Conservation (phyloP, 1,140 invertebrate species). For the Phthorimaea operculella region DNA sequence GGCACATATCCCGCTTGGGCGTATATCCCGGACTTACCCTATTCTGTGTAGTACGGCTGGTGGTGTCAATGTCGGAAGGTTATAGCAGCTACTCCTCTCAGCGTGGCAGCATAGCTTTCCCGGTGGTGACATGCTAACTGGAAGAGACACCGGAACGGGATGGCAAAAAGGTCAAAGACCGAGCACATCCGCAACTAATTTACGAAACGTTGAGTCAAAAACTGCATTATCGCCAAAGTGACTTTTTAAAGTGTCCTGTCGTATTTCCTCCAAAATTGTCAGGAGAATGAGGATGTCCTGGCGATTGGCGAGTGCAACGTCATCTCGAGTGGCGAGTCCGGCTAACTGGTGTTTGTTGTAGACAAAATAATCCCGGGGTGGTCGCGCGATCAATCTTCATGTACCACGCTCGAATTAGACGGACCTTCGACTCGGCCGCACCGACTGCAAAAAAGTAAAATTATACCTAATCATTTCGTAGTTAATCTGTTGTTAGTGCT, state of each 20-base stretch:
- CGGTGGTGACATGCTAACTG: too few species aligned
- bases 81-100: too few species aligned
- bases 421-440: conserved; percentile 18
- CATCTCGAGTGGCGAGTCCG: conserved; percentile 17
- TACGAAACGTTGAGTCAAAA: neutral
- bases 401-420: conserved; percentile 35
- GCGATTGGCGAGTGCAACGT: conserved; percentile 18
- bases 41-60: too few species aligned
- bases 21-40: too few species aligned
- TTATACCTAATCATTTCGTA: conserved; percentile 10
- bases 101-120: too few species aligned
- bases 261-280: neutral
- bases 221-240: neutral
- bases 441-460: conserved; percentile 15
- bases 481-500: too few species aligned
- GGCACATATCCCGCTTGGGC: too few species aligned
- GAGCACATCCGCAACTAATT: neutral
- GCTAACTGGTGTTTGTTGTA: conserved; percentile 21
- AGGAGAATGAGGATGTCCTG: neutral
- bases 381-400: conserved; percentile 54
- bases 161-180: too few species aligned
- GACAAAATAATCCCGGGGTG: conserved; percentile 36
- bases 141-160: too few species aligned
- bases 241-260: neutral
- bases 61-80: too few species aligned